Conservation (phyloP, 1,140 invertebrate genomes). For the Dolichoris vasculosae region DNA sequence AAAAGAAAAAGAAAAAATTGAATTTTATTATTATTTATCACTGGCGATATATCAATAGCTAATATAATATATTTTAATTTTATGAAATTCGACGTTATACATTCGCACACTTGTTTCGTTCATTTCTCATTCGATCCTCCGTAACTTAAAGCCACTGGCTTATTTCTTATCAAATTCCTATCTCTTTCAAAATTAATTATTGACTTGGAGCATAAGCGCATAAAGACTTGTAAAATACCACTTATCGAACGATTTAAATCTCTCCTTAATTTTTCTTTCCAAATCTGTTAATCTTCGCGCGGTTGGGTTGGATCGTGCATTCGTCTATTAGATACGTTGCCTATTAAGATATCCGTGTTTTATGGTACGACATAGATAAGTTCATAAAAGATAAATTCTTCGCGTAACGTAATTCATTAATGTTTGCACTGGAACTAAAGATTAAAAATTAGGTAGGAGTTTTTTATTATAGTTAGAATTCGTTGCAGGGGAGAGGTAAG, state of each 20-base stretch:
- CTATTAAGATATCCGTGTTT: neutral
- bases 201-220: neutral
- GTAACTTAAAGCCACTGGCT: neutral
- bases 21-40: too few species aligned
- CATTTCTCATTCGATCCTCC: neutral
- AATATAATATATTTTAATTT: neutral
- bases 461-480: too few species aligned
- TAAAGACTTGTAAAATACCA: neutral
- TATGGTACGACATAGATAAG: neutral
- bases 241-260: neutral
- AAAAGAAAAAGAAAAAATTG: too few species aligned
- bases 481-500: too few species aligned
- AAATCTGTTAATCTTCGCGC: neutral
- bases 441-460: too few species aligned
- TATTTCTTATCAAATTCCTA: neutral
- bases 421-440: too few species aligned
- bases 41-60: neutral
- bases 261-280: neutral
- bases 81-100: neutral
- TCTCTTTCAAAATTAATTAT: neutral
- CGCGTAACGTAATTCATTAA: neutral
- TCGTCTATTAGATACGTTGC: neutral
- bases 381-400: neutral
- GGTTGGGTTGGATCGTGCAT: neutral
- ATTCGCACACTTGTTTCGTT: neutral